Conservation (phyloP, 1,140 invertebrate genomes). For the Trichonephila clavipes region DNA sequence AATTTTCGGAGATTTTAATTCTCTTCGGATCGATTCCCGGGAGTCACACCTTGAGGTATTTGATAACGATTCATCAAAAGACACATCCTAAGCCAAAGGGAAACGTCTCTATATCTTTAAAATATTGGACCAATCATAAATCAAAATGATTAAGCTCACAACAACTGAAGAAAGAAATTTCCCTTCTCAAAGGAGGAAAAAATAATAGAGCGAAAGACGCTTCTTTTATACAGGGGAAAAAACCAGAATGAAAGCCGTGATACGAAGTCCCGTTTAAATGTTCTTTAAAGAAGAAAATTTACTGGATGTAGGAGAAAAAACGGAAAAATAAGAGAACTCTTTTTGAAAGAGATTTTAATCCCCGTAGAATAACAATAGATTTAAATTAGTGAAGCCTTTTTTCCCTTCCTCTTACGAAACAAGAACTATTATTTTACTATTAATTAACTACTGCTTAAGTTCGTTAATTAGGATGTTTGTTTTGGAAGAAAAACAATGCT, state of each 20-base stretch:
- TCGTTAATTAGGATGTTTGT: neutral
- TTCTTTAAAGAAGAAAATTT: neutral
- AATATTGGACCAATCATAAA: constrained; percentile 27
- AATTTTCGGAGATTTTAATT: neutral
- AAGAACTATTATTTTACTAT: neutral
- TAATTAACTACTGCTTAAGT: neutral
- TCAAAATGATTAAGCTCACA: constrained; percentile 10
- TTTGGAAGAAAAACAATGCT: neutral
- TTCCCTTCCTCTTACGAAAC: neutral
- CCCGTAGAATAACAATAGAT: neutral
- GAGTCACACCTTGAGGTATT: neutral
- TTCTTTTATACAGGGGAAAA: neutral
- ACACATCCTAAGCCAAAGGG: neutral
- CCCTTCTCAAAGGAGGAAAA: neutral
- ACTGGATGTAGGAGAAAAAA: neutral
- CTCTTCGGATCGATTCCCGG: neutral
- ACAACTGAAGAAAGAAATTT: neutral
- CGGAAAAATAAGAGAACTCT: neutral
- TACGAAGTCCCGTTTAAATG: neutral
- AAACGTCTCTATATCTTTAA: neutral
- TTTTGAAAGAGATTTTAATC: neutral
- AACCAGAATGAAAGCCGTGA: neutral
- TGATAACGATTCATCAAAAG: neutral
- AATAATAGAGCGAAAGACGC: too few relatives aligned
- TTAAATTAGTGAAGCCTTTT: neutral